A percentile compares a stretch with the other conserved stretches of the same genome.
Evolutionary conservation across 1,140 invertebrate genomes (phyloP).

Genomic region (Anastrepha obliqua): DNA sequence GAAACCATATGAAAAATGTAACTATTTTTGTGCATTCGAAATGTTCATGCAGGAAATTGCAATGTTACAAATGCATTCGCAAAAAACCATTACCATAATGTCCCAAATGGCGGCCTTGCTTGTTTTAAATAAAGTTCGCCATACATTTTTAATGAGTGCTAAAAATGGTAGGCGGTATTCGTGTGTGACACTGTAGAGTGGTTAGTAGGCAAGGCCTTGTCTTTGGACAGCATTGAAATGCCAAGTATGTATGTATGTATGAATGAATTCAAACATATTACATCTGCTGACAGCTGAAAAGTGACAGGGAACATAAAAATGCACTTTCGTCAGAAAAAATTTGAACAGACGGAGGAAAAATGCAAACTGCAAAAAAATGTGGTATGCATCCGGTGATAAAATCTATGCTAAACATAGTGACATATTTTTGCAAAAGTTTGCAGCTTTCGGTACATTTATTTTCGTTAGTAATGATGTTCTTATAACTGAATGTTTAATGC

Average conservation of each 20-base stretch:
- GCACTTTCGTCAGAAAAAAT: constrained; percentile 62
- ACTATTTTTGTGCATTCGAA: too few species aligned
- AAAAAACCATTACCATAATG: too few species aligned
- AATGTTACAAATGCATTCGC: too few species aligned
- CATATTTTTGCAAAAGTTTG: not conserved
- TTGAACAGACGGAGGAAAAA: not conserved
- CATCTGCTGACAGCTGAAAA: constrained; percentile 59
- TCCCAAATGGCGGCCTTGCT: too few species aligned
- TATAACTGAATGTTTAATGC: constrained; percentile 1
- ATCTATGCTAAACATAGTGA: not conserved
- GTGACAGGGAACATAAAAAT: constrained; percentile 72
- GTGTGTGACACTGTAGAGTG: not conserved
- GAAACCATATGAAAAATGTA: too few species aligned
- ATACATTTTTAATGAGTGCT: constrained; percentile 24
- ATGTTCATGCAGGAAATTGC: too few species aligned
- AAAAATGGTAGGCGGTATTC: not conserved
- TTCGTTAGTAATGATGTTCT: not conserved
- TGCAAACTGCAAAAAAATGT: constrained; percentile 15
- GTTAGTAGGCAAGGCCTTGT: not conserved
- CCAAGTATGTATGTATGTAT: too few species aligned
- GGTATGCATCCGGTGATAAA: not conserved
- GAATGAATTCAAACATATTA: too few species aligned
- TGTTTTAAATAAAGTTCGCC: not conserved
- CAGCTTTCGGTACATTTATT: not conserved
- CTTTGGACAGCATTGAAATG: not conserved